phyloP scores from a whole-genome alignment of 2,797 vertebrate genomes.

The Neopelma chrysocephalum region DNA sequence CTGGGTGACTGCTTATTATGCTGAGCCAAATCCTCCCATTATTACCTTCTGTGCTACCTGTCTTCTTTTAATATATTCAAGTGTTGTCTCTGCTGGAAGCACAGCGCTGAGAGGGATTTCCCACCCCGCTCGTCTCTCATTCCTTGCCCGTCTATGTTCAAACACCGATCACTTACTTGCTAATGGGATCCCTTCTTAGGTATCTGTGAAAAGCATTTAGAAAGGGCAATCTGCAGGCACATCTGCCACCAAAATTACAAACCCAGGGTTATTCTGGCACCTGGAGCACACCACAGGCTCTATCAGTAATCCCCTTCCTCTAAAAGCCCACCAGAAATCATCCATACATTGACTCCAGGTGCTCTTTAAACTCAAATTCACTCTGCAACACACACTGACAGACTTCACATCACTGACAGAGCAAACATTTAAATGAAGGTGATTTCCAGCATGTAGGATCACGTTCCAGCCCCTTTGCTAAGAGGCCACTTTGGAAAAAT shows the following conservation, averaged over 20 bases:
- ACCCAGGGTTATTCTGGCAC: neutral
- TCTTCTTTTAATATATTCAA: constrained; percentile 31
- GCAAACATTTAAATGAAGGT: neutral
- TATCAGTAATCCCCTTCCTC: neutral
- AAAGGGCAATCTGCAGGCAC: neutral
- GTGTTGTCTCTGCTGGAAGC: constrained; percentile 19
- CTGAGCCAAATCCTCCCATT: constrained; percentile 54
- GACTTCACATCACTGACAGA: neutral
- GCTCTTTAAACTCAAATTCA: neutral
- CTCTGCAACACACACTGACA: neutral
- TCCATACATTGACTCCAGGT: accelerated
- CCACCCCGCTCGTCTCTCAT: neutral
- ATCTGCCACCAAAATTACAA: neutral
- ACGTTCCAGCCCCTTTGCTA: neutral
- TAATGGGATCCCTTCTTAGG: neutral
- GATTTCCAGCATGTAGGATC: neutral
- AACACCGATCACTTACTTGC: neutral
- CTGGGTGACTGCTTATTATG: constrained; percentile 48
- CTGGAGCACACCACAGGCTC: neutral
- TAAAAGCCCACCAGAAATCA: neutral
- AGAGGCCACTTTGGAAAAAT: neutral
- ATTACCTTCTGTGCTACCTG: constrained; percentile 51
- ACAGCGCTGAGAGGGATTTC: constrained; percentile 24
- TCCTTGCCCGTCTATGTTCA: neutral
- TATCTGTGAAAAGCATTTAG: neutral